Evolutionary conservation across 2,797 vertebrate genomes (phyloP), one percentile per base, ranked within the genome.

Genomic region (Paratrypauchen microcephalus): DNA sequence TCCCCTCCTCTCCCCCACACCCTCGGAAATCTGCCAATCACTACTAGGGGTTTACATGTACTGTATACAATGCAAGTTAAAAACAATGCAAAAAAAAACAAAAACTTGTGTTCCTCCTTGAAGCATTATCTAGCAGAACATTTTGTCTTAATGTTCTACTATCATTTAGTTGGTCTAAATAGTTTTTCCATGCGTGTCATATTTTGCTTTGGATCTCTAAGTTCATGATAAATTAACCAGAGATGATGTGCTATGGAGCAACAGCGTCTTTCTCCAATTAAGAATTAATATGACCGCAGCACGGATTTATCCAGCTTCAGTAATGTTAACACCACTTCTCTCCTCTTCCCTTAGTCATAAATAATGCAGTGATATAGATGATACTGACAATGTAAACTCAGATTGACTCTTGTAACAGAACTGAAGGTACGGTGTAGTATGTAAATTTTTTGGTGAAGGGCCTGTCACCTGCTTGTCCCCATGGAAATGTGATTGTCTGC

Each of bases 261-360:
- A 86, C 75, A 84, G 78, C 84, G 78, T 86, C 89, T 87, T 79
- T 68, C 81, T 82, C 76, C 84, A 87, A 82, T 90, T 87, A 89
- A 89, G 81, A 91, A 88, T 88, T 80, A 83, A 92, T 91, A 85
- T 82, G 79, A 85, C 56, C 48, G 85, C 77, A 9, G 2, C 65
- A 74, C 74, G 80, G 85, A 91, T 86, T 89, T 85, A 87, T 86
- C 67, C 72, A 36, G 50, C 64, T 56, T 69, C 65, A 60, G 67
- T 56, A 65, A 11, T 18, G 67, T 70, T 68, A 19, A 9, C 65
- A 71, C 65, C 16, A 12, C 23, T 63, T 9, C 12, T 41, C 60
- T 41, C 21, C 23, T 18, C 41, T 48, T 24, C 62, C 13, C 36
- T 16, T 48, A n/a, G 62, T 64, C 41, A 63, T n/a, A 24, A 55